These are phyloP conservation scores for Aethes cnicana DNA, from an alignment of 2,888 invertebrate species.

Conservation along the genomic window DNA sequence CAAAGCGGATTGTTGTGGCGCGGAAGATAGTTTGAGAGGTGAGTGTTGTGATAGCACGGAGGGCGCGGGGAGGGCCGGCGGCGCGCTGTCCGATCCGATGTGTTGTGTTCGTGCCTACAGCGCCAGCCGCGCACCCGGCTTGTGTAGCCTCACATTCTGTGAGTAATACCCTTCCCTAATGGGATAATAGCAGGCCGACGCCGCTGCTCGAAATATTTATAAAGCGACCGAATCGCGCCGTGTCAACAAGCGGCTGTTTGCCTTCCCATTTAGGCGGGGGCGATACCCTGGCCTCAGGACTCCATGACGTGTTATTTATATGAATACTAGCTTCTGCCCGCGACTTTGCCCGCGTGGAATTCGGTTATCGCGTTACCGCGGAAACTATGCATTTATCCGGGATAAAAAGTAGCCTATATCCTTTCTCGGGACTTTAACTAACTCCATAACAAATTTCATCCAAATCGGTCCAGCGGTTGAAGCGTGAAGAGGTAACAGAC, in stretches of 20 bases:
- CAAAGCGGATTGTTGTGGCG: conserved; percentile 72
- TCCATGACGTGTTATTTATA: conserved; percentile 12
- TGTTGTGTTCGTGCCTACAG: too few relatives aligned
- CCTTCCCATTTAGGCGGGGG: conserved; percentile 66
- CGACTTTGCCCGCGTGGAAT: too few relatives aligned
- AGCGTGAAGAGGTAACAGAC: too few relatives aligned
- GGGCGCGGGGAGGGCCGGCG: conserved; percentile 38
- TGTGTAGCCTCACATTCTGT: conserved; percentile 72
- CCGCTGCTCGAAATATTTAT: conserved; percentile 72
- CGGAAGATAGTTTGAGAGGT: conserved; percentile 61
- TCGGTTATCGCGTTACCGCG: too few relatives aligned
- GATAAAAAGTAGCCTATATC: too few relatives aligned
- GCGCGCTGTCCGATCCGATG: too few relatives aligned
- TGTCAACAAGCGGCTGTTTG: conserved; percentile 75
- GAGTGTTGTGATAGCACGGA: conserved; percentile 46
- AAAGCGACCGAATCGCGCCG: conserved; percentile 69
- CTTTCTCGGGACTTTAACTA: too few relatives aligned
- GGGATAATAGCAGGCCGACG: conserved; percentile 68
- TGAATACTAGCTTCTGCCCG: background rate
- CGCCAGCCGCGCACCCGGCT: conserved; percentile 49
- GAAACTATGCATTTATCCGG: too few relatives aligned
- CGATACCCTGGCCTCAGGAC: conserved; percentile 48
- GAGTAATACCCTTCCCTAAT: conserved; percentile 76
- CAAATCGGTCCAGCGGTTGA: too few relatives aligned
- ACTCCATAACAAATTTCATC: too few relatives aligned